A percentile compares a stretch with the other conserved stretches of the same genome.
Evolutionary conservation across 92 coral and sea anemone species (phyloP).

Genomic region (Anthopleura xanthogrammica): DNA sequence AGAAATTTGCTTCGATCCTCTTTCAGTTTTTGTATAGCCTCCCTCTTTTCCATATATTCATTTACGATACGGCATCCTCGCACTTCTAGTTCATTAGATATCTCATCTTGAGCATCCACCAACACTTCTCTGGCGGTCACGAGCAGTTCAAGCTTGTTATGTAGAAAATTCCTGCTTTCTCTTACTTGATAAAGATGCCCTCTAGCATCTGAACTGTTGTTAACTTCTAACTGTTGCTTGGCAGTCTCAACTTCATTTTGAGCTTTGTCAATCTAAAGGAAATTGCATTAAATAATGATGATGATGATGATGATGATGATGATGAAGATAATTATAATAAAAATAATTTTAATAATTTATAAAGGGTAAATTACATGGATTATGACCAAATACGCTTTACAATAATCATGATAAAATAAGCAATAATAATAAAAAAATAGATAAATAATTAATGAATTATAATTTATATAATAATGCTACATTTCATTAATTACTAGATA

Average conservation of each 20-base stretch:
- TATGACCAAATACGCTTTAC: too few species aligned
- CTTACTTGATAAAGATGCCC: slow-evolving; percentile 51
- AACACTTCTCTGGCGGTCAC: slow-evolving; percentile 55
- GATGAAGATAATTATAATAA: too few species aligned
- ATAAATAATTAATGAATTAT: too few species aligned
- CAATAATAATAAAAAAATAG: too few species aligned
- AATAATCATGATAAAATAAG: too few species aligned
- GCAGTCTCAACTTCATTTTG: slow-evolving; percentile 68
- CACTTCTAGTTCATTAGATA: background rate
- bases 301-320: too few species aligned
- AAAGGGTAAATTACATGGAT: too few species aligned
- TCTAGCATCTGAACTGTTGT: slow-evolving; percentile 4
- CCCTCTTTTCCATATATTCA: slow-evolving; percentile 52
- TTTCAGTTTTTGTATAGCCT: slow-evolving; percentile 42
- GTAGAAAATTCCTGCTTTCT: slow-evolving; percentile 51
- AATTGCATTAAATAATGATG: too few species aligned
- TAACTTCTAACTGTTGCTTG: slow-evolving; percentile 31
- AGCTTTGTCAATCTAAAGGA: slow-evolving; percentile 56
- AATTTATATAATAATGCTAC: too few species aligned
- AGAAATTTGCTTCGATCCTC: slow-evolving; percentile 56
- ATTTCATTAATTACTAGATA: too few species aligned
- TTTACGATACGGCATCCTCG: slow-evolving; percentile 32
- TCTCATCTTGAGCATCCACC: background rate
- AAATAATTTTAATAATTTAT: too few species aligned
- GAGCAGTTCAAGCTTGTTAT: slow-evolving; percentile 47